Evolutionary conservation across 2,797 vertebrate genomes (phyloP).

Genomic region (Phyllotis vaccarum): DNA sequence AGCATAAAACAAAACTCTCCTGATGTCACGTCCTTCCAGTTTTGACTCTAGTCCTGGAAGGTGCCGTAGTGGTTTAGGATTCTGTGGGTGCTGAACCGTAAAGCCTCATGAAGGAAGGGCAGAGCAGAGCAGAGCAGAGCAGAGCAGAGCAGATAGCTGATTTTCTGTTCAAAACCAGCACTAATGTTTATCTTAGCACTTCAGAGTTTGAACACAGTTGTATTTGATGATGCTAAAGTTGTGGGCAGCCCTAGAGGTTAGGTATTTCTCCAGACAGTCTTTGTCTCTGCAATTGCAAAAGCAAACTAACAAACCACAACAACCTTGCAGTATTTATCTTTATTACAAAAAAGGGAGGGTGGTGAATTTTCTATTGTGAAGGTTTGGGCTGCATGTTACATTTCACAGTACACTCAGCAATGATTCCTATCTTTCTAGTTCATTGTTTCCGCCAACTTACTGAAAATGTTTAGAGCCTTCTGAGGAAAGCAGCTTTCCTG

Average conservation of each 20-base stretch:
- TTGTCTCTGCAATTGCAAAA: conserved; percentile 49
- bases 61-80: neutral
- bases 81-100: neutral
- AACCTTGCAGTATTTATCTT: conserved; percentile 2
- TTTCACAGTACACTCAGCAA: neutral
- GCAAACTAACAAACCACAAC: neutral
- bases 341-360: neutral
- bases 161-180: conserved; percentile 1
- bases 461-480: neutral
- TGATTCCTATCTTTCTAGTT: neutral
- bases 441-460: neutral
- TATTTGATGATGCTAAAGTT: neutral
- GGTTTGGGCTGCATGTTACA: neutral
- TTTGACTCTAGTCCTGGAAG: neutral
- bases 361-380: neutral
- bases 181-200: conserved; percentile 8
- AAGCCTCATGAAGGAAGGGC: neutral
- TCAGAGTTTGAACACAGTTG: neutral
- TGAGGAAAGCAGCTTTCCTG: neutral
- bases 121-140: neutral
- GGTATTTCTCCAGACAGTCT: conserved; percentile 10
- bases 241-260: neutral
- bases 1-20: neutral
- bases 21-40: neutral
- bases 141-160: neutral